These are phyloP conservation scores for Lanistes nyassanus DNA, from an alignment of 1,140 invertebrate species.

Conservation along the genomic window DNA sequence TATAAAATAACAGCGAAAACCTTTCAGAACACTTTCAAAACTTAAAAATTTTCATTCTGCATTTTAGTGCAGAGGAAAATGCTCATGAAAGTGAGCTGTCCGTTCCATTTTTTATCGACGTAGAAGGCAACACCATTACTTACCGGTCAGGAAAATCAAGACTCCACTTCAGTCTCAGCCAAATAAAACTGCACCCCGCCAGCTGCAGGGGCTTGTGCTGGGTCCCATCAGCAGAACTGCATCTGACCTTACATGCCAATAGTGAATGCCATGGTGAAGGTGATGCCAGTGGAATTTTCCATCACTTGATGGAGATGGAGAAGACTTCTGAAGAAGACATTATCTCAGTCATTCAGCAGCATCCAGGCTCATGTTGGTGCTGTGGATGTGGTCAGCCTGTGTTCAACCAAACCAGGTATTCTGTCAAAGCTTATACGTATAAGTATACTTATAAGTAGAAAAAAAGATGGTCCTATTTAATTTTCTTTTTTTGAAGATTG, in stretches of 20 bases:
- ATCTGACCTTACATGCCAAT: slow-evolving; percentile 25
- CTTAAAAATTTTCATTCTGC: background rate
- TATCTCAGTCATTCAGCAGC: slow-evolving; percentile 32
- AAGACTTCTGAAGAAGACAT: slow-evolving; percentile 29
- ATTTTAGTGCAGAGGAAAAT: background rate
- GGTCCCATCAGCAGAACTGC: slow-evolving; percentile 19
- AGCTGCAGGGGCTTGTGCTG: slow-evolving; percentile 24
- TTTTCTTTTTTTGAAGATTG: background rate
- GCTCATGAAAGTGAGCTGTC: background rate
- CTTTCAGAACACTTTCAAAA: background rate
- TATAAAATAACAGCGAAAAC: background rate
- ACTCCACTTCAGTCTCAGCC: slow-evolving; percentile 1
- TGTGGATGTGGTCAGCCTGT: slow-evolving; percentile 40
- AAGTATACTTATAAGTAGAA: background rate
- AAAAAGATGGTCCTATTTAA: background rate
- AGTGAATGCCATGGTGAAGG: background rate
- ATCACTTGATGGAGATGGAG: background rate
- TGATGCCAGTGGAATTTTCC: background rate
- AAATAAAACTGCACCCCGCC: slow-evolving; percentile 14
- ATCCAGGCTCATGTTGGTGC: slow-evolving; percentile 42
- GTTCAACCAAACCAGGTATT: slow-evolving; percentile 34
- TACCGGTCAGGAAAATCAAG: background rate
- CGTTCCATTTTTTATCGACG: background rate
- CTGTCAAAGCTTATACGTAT: background rate
- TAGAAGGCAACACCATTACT: slow-evolving; percentile 7